phyloP scores from a whole-genome alignment of 2,113 vertebrate species.

The Pica pica region DNA sequence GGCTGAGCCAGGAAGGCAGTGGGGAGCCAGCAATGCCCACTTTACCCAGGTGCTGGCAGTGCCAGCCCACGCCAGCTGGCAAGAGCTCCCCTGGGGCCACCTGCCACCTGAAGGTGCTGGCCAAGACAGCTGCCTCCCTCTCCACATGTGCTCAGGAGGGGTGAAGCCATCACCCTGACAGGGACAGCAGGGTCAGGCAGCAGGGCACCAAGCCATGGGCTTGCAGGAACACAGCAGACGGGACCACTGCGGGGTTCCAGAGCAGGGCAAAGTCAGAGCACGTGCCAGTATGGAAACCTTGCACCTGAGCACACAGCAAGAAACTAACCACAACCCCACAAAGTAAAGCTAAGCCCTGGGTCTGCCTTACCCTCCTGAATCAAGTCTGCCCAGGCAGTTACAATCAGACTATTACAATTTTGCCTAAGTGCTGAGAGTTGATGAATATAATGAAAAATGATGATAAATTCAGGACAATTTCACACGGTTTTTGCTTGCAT shows the following conservation, averaged over 20 bases:
- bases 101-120: not conserved
- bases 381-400: not conserved
- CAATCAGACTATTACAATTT: fast-evolving
- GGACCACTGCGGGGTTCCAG: not conserved
- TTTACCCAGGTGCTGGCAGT: not conserved
- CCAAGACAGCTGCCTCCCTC: not conserved
- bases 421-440: not conserved
- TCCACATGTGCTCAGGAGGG: not conserved
- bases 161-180: not conserved
- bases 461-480: not conserved
- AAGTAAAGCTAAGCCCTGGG: not conserved
- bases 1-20: not conserved
- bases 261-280: not conserved
- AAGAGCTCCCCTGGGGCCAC: not conserved
- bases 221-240: fast-evolving
- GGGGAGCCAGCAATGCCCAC: not conserved
- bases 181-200: not conserved
- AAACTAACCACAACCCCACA: not conserved
- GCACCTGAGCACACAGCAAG: too few species aligned
- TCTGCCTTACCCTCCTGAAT: not conserved
- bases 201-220: not conserved
- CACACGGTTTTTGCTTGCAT: fast-evolving
- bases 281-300: fast-evolving
- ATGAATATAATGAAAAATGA: not conserved
- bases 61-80: not conserved